These are phyloP conservation scores for Lithophane ornitopus DNA, from an alignment of 2,888 invertebrate species.

Conservation along the genomic window DNA sequence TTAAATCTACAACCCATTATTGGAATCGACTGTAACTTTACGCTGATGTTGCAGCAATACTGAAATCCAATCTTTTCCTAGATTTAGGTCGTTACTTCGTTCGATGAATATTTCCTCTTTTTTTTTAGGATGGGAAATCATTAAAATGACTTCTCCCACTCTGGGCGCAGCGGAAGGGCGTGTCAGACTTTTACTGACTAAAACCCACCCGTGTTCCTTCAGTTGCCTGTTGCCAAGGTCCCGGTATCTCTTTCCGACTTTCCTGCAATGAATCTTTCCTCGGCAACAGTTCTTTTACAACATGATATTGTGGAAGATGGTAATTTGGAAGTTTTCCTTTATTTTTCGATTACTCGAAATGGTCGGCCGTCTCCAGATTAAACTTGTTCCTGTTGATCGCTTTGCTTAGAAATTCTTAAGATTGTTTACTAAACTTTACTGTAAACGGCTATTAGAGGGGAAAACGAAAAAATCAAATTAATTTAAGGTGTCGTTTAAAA, in stretches of 20 bases:
- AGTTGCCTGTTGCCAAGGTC: too few species aligned
- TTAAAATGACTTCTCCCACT: too few species aligned
- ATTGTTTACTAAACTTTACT: constrained; percentile 44
- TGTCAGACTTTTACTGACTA: too few species aligned
- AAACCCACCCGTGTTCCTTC: too few species aligned
- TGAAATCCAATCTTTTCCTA: constrained; percentile 25
- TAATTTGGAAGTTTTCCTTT: constrained; percentile 21
- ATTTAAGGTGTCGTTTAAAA: constrained; percentile 48
- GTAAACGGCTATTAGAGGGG: constrained; percentile 30
- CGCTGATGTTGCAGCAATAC: constrained; percentile 1
- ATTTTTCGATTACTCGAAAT: constrained; percentile 23
- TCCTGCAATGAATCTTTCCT: constrained; percentile 11
- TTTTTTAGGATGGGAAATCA: too few species aligned
- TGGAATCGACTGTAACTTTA: background rate
- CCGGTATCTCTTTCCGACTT: too few species aligned
- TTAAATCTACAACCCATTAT: background rate
- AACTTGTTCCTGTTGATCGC: constrained; percentile 18
- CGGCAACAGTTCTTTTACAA: constrained; percentile 32
- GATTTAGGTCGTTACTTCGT: constrained; percentile 29
- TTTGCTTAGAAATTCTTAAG: constrained; percentile 19
- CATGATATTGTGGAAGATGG: constrained; percentile 18
- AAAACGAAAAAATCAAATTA: constrained; percentile 39
- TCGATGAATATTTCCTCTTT: constrained; percentile 7
- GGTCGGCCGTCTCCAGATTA: constrained; percentile 11
- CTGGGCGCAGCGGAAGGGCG: too few species aligned